A percentile compares a stretch with the other conserved stretches of the same genome.
phyloP scores from a whole-genome alignment of 2,113 vertebrate genomes.

The Melanocharis versteri region DNA sequence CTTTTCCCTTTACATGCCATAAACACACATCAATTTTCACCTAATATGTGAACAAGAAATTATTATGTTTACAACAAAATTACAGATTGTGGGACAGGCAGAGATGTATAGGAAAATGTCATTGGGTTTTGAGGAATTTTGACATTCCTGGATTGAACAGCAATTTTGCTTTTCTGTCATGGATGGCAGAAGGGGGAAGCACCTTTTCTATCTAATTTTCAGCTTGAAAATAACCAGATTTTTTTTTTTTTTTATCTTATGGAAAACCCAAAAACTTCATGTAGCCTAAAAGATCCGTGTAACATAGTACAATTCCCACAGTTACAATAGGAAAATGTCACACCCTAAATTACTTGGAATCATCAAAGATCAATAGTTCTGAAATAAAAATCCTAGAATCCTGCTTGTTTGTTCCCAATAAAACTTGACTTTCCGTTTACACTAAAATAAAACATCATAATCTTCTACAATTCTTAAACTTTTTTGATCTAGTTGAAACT shows the following conservation, averaged over 20 bases:
- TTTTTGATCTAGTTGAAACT: neutral
- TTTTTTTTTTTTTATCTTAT: neutral
- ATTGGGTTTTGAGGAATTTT: neutral
- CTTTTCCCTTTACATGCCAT: neutral
- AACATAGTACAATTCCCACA: neutral
- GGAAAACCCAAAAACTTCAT: neutral
- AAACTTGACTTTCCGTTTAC: neutral
- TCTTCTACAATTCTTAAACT: neutral
- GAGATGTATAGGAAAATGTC: neutral
- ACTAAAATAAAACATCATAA: neutral
- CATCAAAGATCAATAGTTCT: neutral
- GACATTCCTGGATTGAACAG: neutral
- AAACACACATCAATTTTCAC: neutral
- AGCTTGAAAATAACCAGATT: neutral
- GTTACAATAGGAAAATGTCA: neutral
- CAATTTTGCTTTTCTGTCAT: neutral
- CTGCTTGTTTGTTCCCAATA: neutral
- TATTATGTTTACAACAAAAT: neutral
- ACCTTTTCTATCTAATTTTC: neutral
- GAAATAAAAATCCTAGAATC: neutral
- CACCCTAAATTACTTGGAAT: neutral
- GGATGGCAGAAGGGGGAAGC: neutral
- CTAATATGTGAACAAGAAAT: neutral
- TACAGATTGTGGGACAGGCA: neutral
- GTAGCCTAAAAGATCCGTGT: neutral